A percentile compares a stretch with the other conserved stretches of the same genome.
Evolutionary conservation across 2,113 vertebrate genomes (phyloP).

Genomic region (Upupa epops): DNA sequence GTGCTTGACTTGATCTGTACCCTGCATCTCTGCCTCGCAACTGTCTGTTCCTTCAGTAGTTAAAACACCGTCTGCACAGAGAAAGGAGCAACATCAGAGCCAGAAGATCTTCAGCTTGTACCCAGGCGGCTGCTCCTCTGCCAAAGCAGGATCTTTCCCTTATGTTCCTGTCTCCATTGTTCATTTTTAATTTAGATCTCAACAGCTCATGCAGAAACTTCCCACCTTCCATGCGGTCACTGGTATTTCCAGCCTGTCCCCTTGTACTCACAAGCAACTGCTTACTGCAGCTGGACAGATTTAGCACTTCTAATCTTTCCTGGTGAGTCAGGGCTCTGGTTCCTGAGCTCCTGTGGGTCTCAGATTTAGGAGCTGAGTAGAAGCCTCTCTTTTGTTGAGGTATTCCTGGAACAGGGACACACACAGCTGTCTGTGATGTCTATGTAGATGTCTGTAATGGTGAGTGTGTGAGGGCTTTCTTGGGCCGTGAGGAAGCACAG

Average conservation of each 20-base stretch:
- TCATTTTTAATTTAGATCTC: background rate
- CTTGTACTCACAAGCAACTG: background rate
- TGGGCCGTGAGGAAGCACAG: rapidly evolving
- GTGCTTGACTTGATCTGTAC: too few species aligned
- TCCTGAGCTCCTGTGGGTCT: background rate
- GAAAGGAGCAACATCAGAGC: background rate
- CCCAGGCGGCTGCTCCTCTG: background rate
- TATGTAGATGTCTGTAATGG: rapidly evolving
- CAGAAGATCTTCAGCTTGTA: rapidly evolving
- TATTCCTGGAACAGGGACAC: background rate
- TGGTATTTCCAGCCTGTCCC: background rate
- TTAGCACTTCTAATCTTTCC: conserved; percentile 52
- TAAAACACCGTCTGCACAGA: rapidly evolving
- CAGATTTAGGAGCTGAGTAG: rapidly evolving
- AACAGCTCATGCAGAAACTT: background rate
- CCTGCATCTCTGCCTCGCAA: background rate
- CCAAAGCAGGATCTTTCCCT: background rate
- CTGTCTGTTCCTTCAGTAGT: background rate
- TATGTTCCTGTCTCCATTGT: rapidly evolving
- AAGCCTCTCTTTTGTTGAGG: background rate
- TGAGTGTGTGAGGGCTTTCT: background rate
- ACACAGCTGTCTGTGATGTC: rapidly evolving
- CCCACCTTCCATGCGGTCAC: background rate
- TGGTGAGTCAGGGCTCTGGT: background rate
- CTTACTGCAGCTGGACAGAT: background rate